Evolutionary conservation across 2,113 vertebrate genomes (phyloP).

Genomic region (Nettapus auritus): DNA sequence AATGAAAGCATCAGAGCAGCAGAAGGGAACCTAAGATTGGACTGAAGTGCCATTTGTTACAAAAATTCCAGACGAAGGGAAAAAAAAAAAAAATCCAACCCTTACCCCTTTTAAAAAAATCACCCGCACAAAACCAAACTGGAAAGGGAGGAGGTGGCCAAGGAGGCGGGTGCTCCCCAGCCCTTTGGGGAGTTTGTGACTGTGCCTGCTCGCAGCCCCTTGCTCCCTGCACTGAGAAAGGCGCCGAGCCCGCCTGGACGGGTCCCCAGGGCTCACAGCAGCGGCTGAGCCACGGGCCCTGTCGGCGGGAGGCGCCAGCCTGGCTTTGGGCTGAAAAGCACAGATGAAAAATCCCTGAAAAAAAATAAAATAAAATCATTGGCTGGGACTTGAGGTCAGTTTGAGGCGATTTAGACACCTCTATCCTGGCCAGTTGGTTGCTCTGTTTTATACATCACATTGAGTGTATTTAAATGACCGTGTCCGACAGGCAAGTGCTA

Average conservation of each 20-base stretch:
- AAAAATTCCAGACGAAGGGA: background rate
- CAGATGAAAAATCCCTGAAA: background rate
- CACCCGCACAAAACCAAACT: background rate
- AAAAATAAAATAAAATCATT: accelerated
- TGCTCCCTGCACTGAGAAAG: background rate
- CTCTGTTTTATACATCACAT: background rate
- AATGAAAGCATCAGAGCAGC: constrained; percentile 43
- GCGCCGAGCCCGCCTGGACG: background rate
- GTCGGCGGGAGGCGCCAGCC: background rate
- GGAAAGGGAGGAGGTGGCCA: background rate
- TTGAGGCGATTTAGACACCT: background rate
- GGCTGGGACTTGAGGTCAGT: background rate
- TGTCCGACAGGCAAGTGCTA: constrained; percentile 30
- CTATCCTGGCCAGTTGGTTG: background rate
- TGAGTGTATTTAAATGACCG: background rate
- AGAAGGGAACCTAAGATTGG: constrained; percentile 22
- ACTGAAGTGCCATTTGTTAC: constrained; percentile 16
- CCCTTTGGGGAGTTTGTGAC: background rate
- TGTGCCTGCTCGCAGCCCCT: background rate
- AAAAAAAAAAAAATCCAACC: background rate
- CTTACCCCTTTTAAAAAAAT: background rate
- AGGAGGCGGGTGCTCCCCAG: background rate
- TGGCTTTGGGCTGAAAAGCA: background rate
- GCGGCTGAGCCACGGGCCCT: accelerated
- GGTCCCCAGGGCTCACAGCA: background rate